A percentile compares a stretch with the other conserved stretches of the same genome.
These are phyloP conservation scores for Struthio camelus DNA, from an alignment of 2,113 vertebrate genomes.

Conservation along the genomic window DNA sequence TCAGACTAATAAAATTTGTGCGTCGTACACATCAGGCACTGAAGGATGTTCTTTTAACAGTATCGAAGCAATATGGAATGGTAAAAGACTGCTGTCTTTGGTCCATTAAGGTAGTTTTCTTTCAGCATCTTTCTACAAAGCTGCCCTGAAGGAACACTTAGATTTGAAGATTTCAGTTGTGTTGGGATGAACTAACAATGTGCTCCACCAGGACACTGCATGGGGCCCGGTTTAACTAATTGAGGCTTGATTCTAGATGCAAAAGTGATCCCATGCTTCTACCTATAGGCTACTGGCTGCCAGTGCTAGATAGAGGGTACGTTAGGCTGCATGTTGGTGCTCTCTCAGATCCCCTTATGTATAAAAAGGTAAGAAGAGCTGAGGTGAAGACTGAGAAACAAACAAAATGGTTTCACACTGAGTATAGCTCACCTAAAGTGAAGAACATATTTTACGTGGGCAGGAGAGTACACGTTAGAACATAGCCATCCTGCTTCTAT, in stretches of 20 bases:
- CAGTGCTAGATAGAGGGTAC: not conserved
- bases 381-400: not conserved
- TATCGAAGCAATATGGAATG: not conserved
- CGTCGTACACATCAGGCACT: not conserved
- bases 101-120: not conserved
- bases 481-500: not conserved
- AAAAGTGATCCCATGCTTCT: not conserved
- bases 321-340: not conserved
- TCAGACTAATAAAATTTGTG: not conserved
- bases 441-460: fast-evolving
- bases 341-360: not conserved
- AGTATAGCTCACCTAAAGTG: not conserved
- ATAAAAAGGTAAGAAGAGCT: not conserved
- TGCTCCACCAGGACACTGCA: not conserved
- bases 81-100: not conserved
- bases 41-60: not conserved
- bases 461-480: not conserved
- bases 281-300: not conserved
- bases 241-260: not conserved
- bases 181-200: not conserved
- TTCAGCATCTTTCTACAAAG: not conserved
- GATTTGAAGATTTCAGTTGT: not conserved
- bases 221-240: not conserved
- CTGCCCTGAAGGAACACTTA: not conserved
- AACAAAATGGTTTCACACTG: not conserved